Conservation (phyloP, 2,888 invertebrate genomes). For the Himalopsyche japonica region DNA sequence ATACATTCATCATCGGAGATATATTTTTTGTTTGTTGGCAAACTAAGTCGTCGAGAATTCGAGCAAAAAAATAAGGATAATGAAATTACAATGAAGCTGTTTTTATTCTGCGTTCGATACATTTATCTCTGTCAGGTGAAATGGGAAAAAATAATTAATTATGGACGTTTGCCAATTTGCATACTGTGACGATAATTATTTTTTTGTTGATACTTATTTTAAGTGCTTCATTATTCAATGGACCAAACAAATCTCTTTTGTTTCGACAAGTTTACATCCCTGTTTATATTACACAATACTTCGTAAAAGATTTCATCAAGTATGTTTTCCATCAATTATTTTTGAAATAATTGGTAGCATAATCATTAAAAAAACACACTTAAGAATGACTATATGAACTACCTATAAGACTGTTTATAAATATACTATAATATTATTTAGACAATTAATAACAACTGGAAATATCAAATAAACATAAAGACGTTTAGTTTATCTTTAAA, state of each 20-base stretch:
- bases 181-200: neutral
- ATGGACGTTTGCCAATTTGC: neutral
- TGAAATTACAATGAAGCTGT: neutral
- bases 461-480: no score
- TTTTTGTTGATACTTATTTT: neutral
- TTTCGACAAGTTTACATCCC: no score
- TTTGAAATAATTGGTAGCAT: no score
- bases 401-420: no score
- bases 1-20: neutral
- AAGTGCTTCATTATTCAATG: neutral
- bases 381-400: no score
- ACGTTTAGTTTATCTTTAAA: no score
- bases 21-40: neutral
- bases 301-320: no score
- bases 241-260: neutral
- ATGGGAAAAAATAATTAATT: neutral
- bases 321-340: no score
- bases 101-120: neutral
- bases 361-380: no score
- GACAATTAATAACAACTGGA: no score
- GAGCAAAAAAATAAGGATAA: neutral
- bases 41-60: neutral
- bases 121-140: neutral
- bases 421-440: no score
- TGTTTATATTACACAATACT: no score